Percentiles rank a stretch among this genome's conserved stretches.
phyloP scores from a whole-genome alignment of 1,140 invertebrate genomes.

The Limonius californicus region DNA sequence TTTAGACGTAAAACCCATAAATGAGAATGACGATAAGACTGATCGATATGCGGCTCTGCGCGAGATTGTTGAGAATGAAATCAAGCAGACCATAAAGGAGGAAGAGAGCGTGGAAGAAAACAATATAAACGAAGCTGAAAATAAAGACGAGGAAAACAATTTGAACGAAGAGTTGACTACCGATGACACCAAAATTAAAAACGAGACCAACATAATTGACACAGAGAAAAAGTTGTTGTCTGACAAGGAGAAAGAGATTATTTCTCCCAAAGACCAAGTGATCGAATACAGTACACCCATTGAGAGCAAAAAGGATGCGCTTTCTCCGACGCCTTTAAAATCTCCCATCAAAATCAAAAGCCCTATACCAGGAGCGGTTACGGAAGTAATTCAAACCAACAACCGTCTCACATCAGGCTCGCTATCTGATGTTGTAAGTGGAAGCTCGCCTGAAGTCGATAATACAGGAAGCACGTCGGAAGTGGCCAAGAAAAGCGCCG shows the following conservation, averaged over 20 bases:
- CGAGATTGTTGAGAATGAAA: constrained; percentile 58
- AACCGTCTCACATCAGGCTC: constrained; percentile 52
- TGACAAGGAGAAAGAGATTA: not conserved
- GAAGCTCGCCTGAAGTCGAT: constrained; percentile 56
- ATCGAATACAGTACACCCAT: constrained; percentile 48
- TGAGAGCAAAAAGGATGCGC: constrained; percentile 42
- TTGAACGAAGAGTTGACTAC: constrained; percentile 25
- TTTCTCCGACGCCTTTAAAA: constrained; percentile 29
- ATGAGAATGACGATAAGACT: not conserved
- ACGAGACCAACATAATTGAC: constrained; percentile 37
- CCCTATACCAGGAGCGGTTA: constrained; percentile 41
- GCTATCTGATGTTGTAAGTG: constrained; percentile 56
- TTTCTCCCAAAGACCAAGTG: constrained; percentile 26
- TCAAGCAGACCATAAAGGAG: constrained; percentile 22
- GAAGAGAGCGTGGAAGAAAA: constrained; percentile 28
- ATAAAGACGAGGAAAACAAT: constrained; percentile 40
- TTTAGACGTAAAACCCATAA: not conserved
- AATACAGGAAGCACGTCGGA: constrained; percentile 49
- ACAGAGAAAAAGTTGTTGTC: constrained; percentile 30
- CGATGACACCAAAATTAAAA: constrained; percentile 34
- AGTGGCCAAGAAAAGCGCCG: constrained; percentile 33
- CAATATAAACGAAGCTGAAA: constrained; percentile 43
- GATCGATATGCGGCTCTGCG: constrained; percentile 68
- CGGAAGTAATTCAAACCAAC: constrained; percentile 43
- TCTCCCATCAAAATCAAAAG: constrained; percentile 40